Conservation (phyloP, 2,113 vertebrate species). For the Mastomys coucha region DNA sequence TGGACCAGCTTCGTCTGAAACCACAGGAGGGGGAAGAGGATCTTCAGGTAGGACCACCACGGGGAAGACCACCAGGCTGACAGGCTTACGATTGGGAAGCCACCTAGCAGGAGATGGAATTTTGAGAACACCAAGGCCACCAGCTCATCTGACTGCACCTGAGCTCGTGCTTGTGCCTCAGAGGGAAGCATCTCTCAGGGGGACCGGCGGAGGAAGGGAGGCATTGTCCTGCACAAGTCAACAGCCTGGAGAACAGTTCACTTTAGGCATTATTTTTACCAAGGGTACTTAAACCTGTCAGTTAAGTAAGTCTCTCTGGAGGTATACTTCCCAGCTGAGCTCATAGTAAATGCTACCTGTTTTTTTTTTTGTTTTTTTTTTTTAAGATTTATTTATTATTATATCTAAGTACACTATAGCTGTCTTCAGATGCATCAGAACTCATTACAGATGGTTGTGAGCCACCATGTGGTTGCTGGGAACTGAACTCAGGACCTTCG, state of each 20-base stretch:
- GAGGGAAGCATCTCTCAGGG: background rate
- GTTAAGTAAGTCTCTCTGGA: background rate
- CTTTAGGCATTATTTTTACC: background rate
- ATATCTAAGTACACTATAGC: too few relatives aligned
- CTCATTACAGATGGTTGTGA: too few relatives aligned
- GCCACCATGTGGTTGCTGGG: too few relatives aligned
- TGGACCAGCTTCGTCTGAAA: conserved; percentile 84
- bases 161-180: background rate
- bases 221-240: background rate
- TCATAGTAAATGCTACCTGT: background rate
- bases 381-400: too few relatives aligned
- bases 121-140: background rate
- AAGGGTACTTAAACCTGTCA: background rate
- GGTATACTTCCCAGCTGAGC: background rate
- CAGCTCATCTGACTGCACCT: fast-evolving
- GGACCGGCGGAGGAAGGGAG: background rate
- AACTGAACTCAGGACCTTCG: too few relatives aligned
- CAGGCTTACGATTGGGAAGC: conserved; percentile 84
- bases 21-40: conserved; percentile 86
- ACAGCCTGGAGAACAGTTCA: background rate
- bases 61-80: conserved; percentile 88
- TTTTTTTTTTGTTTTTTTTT: too few relatives aligned
- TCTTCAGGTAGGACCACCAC: conserved; percentile 88
- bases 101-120: conserved; percentile 76
- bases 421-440: too few relatives aligned